Percentiles rank a stretch among this genome's conserved stretches.
Evolutionary conservation across 2,113 vertebrate genomes (phyloP).

Genomic region (Cephalopterus ornatus): DNA sequence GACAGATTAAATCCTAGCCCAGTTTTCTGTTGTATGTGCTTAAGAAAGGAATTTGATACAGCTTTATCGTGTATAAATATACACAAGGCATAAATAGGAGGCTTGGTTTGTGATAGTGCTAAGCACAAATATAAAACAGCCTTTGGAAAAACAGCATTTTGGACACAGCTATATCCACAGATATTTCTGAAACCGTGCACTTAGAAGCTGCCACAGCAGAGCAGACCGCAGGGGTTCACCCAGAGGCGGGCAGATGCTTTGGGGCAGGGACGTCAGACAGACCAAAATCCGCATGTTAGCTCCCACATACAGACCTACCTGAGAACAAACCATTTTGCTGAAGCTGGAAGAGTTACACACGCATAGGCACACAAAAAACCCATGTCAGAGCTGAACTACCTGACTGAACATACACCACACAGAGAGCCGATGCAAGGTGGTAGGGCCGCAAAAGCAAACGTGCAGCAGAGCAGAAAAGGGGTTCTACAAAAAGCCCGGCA

Average conservation of each 20-base stretch:
- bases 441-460: not conserved
- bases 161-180: fast-evolving
- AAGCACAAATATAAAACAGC: not conserved
- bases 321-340: not conserved
- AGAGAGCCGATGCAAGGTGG: fast-evolving
- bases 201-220: not conserved
- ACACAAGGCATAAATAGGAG: not conserved
- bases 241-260: not conserved
- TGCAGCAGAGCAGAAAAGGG: not conserved
- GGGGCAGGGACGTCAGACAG: not conserved
- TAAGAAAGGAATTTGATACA: not conserved
- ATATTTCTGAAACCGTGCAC: fast-evolving
- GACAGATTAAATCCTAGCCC: not conserved
- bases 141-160: not conserved
- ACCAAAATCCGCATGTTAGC: fast-evolving
- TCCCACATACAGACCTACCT: not conserved
- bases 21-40: fast-evolving
- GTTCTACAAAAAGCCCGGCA: not conserved
- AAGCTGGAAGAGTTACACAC: not conserved
- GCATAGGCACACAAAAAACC: fast-evolving
- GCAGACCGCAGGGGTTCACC: not conserved
- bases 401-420: fast-evolving
- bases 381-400: not conserved
- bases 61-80: not conserved
- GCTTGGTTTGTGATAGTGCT: not conserved